Evolutionary conservation across 1,140 invertebrate genomes (phyloP).

Genomic region (Metaphire vulgaris): DNA sequence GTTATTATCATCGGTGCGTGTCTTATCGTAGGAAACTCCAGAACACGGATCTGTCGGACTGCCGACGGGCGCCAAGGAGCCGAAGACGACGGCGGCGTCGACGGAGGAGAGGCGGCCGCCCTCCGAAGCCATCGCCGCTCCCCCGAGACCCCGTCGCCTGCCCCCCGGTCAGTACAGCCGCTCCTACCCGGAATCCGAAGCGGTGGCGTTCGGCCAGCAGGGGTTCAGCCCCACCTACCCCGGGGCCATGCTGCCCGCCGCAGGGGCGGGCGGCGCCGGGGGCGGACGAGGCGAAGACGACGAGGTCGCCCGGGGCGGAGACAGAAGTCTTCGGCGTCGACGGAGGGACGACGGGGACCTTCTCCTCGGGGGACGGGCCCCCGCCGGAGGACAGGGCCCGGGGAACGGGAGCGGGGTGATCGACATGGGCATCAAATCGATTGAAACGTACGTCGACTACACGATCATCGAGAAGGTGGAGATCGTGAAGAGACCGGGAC

Average conservation of each 20-base stretch:
- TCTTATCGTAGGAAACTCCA: background rate
- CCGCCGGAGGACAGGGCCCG: background rate
- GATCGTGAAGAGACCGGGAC: slow-evolving; percentile 96
- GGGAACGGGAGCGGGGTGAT: background rate
- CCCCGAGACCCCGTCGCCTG: background rate
- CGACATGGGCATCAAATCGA: slow-evolving; percentile 21
- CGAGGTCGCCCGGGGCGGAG: background rate
- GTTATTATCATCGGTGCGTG: too few relatives aligned
- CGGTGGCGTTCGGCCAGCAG: slow-evolving; percentile 12
- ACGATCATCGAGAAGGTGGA: slow-evolving; percentile 81
- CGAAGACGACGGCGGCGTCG: background rate
- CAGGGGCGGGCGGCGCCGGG: background rate
- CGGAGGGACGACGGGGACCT: background rate
- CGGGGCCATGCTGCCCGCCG: too few relatives aligned
- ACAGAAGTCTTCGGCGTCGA: background rate
- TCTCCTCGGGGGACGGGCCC: background rate
- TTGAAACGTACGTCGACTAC: slow-evolving; percentile 28
- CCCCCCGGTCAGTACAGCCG: slow-evolving; percentile 4
- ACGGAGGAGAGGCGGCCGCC: background rate
- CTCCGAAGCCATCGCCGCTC: background rate
- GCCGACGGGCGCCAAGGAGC: background rate
- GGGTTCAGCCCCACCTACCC: background rate
- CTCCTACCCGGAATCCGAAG: slow-evolving; percentile 22
- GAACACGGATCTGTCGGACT: background rate
- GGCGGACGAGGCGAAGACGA: background rate